These are phyloP conservation scores for Anarrhichthys ocellatus DNA, from an alignment of 2,113 vertebrate species.

Conservation along the genomic window DNA sequence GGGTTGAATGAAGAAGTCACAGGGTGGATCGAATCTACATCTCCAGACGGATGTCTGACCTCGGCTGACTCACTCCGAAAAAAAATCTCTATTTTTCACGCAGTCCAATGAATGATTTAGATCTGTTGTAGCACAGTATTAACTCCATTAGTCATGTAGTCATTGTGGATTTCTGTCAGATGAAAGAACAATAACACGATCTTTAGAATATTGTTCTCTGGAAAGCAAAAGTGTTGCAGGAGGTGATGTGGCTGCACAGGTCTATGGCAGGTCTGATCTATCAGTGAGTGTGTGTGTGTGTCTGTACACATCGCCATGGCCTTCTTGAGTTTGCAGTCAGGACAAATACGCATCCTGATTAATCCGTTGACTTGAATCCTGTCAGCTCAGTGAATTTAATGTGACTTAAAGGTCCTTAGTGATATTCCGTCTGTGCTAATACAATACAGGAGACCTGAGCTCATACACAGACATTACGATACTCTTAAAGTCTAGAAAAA, in stretches of 20 bases:
- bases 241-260: not conserved
- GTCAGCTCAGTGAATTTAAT: not conserved
- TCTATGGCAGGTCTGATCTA: not conserved
- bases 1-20: conserved; percentile 3
- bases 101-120: conserved; percentile 28
- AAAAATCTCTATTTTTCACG: conserved; percentile 10
- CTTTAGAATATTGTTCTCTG: not conserved
- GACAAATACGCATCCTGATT: not conserved
- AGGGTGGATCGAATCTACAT: conserved; percentile 23
- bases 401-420: not conserved
- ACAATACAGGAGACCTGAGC: not conserved
- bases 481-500: not conserved
- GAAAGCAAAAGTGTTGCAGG: conserved; percentile 4
- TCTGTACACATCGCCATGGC: not conserved
- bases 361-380: not conserved
- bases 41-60: conserved; percentile 49
- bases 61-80: conserved; percentile 9
- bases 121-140: conserved; percentile 33
- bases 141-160: conserved; percentile 39
- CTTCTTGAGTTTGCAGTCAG: not conserved
- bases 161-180: conserved; percentile 17
- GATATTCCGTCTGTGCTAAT: not conserved
- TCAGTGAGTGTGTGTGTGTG: not conserved
- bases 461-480: not conserved
- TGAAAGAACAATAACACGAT: conserved; percentile 40